phyloP scores from a whole-genome alignment of 2,113 vertebrate genomes.

The Cettia cetti region DNA sequence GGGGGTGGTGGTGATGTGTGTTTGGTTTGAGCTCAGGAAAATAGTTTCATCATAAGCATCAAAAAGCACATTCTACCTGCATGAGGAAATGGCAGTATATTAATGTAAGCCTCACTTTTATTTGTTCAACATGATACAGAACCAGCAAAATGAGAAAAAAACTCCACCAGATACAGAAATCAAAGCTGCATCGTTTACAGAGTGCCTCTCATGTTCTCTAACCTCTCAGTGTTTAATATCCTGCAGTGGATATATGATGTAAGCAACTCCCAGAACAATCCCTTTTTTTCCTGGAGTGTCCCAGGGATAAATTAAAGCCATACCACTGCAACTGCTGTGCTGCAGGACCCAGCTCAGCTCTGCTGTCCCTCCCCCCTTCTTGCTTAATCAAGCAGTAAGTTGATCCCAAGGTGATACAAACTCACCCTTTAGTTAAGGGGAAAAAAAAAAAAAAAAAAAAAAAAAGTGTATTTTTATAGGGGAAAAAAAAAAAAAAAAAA shows the following conservation, averaged over 20 bases:
- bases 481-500: not conserved
- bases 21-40: not conserved
- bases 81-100: not conserved
- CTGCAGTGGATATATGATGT: not conserved
- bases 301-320: conserved; percentile 2
- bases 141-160: not conserved
- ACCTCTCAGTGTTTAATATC: conserved; percentile 36
- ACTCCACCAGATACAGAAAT: not conserved
- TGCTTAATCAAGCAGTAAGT: not conserved
- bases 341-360: not conserved
- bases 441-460: not conserved
- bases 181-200: not conserved
- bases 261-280: not conserved
- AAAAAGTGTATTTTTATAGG: not conserved
- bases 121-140: not conserved
- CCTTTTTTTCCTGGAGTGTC: not conserved
- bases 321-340: not conserved
- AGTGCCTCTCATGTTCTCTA: not conserved
- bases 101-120: not conserved
- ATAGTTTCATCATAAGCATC: not conserved
- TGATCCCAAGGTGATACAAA: not conserved
- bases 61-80: not conserved
- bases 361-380: not conserved
- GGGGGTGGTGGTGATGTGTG: too few species aligned
- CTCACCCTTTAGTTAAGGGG: not conserved